A percentile compares a stretch with the other conserved stretches of the same genome.
Evolutionary conservation across 2,888 invertebrate genomes (phyloP).

Genomic region (Idaea straminata): DNA sequence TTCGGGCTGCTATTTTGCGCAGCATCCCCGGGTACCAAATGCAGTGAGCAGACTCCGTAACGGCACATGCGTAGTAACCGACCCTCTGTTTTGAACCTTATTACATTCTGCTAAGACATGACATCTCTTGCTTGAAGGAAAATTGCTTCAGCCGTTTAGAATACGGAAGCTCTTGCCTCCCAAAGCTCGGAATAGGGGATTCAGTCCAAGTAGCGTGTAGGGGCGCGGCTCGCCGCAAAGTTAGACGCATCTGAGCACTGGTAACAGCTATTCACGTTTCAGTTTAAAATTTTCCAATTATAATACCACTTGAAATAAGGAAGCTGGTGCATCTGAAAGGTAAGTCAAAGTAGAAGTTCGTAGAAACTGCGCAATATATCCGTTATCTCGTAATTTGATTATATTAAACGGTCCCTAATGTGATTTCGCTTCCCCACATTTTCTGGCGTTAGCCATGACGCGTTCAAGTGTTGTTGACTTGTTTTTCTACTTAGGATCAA

Average conservation of each 20-base stretch:
- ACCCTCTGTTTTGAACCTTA: conserved; percentile 37
- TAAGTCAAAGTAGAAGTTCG: conserved; percentile 42
- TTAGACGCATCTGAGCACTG: conserved; percentile 77
- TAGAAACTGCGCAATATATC: conserved; percentile 22
- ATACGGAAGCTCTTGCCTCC: conserved; percentile 51
- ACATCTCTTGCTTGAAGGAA: conserved; percentile 20
- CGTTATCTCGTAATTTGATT: conserved; percentile 59
- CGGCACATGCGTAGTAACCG: conserved; percentile 39
- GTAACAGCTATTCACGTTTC: conserved; percentile 65
- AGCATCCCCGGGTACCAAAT: conserved; percentile 80
- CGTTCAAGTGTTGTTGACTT: conserved; percentile 69
- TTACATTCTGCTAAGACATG: conserved; percentile 21
- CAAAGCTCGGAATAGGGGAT: conserved; percentile 77
- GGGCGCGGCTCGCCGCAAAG: conserved; percentile 80
- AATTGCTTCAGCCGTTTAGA: conserved; percentile 41
- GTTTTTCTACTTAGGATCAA: conserved; percentile 68
- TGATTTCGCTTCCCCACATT: conserved; percentile 56
- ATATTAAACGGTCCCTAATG: conserved; percentile 57
- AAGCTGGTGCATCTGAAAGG: conserved; percentile 36
- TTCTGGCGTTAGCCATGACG: conserved; percentile 49
- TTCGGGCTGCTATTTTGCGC: conserved; percentile 81
- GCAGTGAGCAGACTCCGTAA: conserved; percentile 74
- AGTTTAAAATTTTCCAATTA: conserved; percentile 47
- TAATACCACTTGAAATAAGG: conserved; percentile 31
- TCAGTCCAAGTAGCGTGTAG: conserved; percentile 79